Base-by-base conservation (phyloP, 1,140 invertebrate species). In the Ooceraea biroi region DNA sequence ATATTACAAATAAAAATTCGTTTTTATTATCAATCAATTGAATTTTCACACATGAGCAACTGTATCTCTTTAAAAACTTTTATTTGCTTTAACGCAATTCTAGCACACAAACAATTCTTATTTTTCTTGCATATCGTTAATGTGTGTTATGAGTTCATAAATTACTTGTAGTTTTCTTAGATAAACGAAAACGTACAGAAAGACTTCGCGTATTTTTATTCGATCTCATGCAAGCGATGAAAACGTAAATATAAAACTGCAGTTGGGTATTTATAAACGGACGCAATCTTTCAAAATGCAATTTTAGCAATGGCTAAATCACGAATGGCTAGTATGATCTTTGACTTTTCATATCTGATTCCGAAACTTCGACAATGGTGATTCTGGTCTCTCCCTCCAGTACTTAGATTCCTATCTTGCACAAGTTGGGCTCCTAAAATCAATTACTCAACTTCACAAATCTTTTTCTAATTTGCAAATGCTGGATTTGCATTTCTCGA, bases 231-330 rank as follows among this genome's bases (percentile, higher is more conserved):
- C 4, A n/a, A 10, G 41, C 58, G 44, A 17, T 30, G 25, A 12
- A 19, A n/a, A 30, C 17, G 11, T n/a, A n/a, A 48, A 57, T 77
- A n/a, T 25, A 5, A 52, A 30, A 55, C 41, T 52, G 27, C 11
- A 61, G 46, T 80, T 61, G n/a, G 52, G 44, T 12, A 52, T 82
- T 58, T 74, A 48, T 46, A 36, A 1, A 22, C 41, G 50, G 8
- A 61, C 41, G 17, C 36, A 66, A 44, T 57, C 52, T 52, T 60
- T 19, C 22, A 41, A 72, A 50, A 55, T 58, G 48, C 55, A 69
- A 36, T 7, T 60, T 86, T 87, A 74, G 69, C 85, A n/a, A n/a
- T n/a, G n/a, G n/a, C n/a, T n/a, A n/a, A 87, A 19, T 12, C 0
- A 25, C 46, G 25, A 69, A n/a, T 7, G 22, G 30, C 52, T 25